These are phyloP conservation scores for Diaphora mendica DNA, from an alignment of 2,888 invertebrate species.

Conservation along the genomic window DNA sequence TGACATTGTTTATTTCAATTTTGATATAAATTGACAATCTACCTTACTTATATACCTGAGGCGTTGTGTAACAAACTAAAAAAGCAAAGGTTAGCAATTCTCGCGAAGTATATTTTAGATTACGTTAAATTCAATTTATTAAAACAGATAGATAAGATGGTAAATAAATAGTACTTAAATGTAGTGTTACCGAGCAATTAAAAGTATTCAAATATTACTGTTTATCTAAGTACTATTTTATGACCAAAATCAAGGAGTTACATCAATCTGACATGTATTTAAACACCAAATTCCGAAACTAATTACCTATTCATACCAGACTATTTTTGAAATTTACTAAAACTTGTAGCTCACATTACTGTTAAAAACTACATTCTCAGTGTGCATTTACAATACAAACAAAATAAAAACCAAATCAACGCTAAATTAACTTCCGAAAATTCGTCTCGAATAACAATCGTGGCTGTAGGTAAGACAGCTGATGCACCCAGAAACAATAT, in stretches of 20 bases:
- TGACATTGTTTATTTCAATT: neutral
- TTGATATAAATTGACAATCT: neutral
- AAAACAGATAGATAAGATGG: no score
- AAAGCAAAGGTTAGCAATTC: no score
- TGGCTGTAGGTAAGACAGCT: conserved; percentile 81
- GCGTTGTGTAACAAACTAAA: no score
- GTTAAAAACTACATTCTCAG: conserved; percentile 17
- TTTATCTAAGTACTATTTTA: neutral
- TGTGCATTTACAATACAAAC: conserved; percentile 41
- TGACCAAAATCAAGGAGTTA: neutral
- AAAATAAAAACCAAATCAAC: conserved; percentile 70
- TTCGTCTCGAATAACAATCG: conserved; percentile 68
- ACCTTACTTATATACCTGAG: no score
- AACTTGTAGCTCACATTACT: neutral
- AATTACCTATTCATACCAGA: neutral
- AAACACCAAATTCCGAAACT: neutral
- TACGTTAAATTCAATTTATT: no score
- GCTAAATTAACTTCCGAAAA: conserved; percentile 77
- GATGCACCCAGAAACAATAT: conserved; percentile 84
- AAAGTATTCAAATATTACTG: neutral
- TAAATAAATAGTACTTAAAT: no score
- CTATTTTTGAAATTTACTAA: neutral
- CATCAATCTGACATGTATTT: neutral
- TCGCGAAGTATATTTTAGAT: no score
- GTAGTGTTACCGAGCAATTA: no score